Evolutionary conservation across 37 sponge, comb jelly and placozoan genomes (phyloP), one percentile per base, ranked within the genome.

Genomic region (Beroe ovata): DNA sequence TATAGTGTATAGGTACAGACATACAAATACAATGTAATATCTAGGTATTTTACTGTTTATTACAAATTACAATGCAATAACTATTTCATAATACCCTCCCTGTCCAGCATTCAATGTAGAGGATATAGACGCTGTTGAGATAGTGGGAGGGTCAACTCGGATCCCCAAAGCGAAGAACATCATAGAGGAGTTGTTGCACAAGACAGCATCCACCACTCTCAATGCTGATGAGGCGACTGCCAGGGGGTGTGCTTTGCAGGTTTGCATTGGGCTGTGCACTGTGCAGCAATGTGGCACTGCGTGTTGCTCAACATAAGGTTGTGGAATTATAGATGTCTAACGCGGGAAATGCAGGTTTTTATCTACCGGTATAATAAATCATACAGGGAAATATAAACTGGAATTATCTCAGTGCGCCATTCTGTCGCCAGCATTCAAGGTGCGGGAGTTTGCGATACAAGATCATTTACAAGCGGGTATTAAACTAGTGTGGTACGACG

Each of bases 381-480:
- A n/a, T n/a, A n/a, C n/a, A n/a, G n/a, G n/a, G n/a, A n/a, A n/a
- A n/a, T n/a, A n/a, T n/a, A n/a, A n/a, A n/a, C n/a, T n/a, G n/a
- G n/a, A n/a, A n/a, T n/a, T n/a, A n/a, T n/a, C n/a, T n/a, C 54
- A 95, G 94, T 95, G 94, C 64, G 99, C 99, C 84, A 96, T 99
- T 59, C 91, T 96, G 22, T 99, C 99, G 8, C 99, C 99, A 1
- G 94, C 96, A 25, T 95, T 99, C 88, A 93, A 93, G 58, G 96
- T 96, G 8, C 64, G 99, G 21, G 95, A 99, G 39, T 99, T 99
- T 89, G 90, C 41, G 16, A 90, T 99, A 16, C 14, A 60, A 0
- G 99, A 96, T 72, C 91, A 89, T 18, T 92, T 93, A 11, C 95
- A 92, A 0, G 94, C 91, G 64, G 91, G 93, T 21, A 95, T 97